Evolutionary conservation across 2,113 vertebrate genomes (phyloP), one percentile per base, ranked within the genome.

Genomic region (Clarias magur): DNA sequence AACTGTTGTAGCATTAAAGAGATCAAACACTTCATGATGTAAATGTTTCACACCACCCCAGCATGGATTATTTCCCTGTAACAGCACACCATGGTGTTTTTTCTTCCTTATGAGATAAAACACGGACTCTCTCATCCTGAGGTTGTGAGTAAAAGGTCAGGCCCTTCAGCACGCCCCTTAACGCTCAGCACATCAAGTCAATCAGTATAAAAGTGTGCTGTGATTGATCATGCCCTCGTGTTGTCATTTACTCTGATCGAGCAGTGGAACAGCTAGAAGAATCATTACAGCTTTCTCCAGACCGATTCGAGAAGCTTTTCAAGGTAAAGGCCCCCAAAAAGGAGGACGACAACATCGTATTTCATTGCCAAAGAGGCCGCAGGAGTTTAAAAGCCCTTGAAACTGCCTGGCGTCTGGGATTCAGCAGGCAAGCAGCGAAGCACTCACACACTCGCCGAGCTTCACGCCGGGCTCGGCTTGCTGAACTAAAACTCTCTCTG

Each of bases 301-400:
- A 93, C 53, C 80, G 63, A 9, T 97, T 97, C 88, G 78, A 93
- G 90, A 88, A 89, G 87, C 88, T 60, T 13, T 96, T 94, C 89
- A 80, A 90, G 0, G 93, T 94, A 0, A 91, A 91, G 75, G 91
- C 94, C 81, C 96, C 95, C 0, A 83, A 10, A 72, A 93, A 91
- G 89, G 88, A 93, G 0, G 95, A 95, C 0, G 67, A 93, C 87
- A 93, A 96, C 80, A 92, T 96, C 0, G 88, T 96, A 85, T 95
- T 97, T 90, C 93, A 96, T 59, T 96, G 96, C 90, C 94, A 87
- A 76, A 91, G 89, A 30, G 96, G 96, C n/a, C 91, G 25, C 23
- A 92, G 95, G 79, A 95, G 95, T 30, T 21, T 70, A 34, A 90
- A 63, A 67, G 96, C 96, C 1, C 91, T 95, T 34, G 91, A 89